These are phyloP conservation scores for Oryzaephilus surinamensis DNA, from an alignment of 1,140 invertebrate species.

Conservation along the genomic window DNA sequence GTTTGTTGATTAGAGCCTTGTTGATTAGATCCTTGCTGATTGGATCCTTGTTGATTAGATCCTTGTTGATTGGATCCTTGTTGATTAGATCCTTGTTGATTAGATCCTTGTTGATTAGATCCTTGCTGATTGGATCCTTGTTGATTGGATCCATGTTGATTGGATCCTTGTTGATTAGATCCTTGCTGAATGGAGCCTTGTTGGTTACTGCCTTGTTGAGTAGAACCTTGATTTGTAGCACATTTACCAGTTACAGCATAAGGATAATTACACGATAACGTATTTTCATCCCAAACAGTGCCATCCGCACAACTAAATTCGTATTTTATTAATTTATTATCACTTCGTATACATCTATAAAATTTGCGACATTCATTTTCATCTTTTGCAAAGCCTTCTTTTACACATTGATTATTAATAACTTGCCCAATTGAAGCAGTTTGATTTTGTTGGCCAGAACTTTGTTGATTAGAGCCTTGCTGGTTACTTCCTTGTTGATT, in stretches of 20 bases:
- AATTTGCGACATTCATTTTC: conserved; percentile 53
- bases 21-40: no score
- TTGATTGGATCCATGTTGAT: conserved; percentile 5
- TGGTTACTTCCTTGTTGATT: conserved; percentile 13
- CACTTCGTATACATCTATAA: conserved; percentile 53
- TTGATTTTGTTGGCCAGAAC: conserved; percentile 2
- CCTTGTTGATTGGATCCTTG: conserved; percentile 1
- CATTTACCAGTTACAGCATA: conserved; percentile 30
- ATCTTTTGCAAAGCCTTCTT: conserved; percentile 36
- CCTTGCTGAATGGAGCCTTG: not conserved
- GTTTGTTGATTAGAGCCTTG: conserved; percentile 1
- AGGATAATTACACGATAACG: conserved; percentile 49
- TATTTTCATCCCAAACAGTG: conserved; percentile 50
- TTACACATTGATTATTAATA: conserved; percentile 11
- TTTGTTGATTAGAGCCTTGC: conserved; percentile 10
- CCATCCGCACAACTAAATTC: conserved; percentile 52
- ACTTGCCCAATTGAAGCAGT: not conserved
- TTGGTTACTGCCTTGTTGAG: not conserved
- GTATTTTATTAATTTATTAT: conserved; percentile 40
- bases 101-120: conserved; percentile 8
- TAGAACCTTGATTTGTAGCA: not conserved
- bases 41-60: conserved; percentile 6
- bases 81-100: conserved; percentile 9
- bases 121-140: conserved; percentile 1
- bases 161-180: not conserved